phyloP scores from a whole-genome alignment of 2,888 invertebrate species.

The Limnephilus rhombicus region DNA sequence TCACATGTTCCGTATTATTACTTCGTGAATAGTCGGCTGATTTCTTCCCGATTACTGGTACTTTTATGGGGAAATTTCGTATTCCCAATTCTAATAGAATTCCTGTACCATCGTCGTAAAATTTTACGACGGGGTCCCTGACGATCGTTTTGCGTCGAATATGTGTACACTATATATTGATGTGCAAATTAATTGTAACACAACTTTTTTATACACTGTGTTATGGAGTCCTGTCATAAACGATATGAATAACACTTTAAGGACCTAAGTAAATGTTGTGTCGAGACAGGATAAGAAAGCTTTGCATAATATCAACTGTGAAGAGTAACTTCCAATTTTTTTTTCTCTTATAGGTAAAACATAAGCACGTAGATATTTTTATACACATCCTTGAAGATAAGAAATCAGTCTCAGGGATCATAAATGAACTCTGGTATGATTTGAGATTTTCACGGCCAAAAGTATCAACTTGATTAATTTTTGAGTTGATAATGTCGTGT shows the following conservation, averaged over 20 bases:
- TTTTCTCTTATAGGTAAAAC: too few relatives aligned
- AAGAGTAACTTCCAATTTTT: background rate
- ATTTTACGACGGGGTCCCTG: constrained; percentile 13
- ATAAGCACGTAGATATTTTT: too few relatives aligned
- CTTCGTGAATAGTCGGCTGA: constrained; percentile 7
- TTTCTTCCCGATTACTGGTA: constrained; percentile 15
- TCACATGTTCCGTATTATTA: background rate
- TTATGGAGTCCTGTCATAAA: too few relatives aligned
- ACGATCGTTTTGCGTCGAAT: background rate
- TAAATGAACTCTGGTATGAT: too few relatives aligned
- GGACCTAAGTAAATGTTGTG: background rate
- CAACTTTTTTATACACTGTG: background rate
- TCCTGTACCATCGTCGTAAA: constrained; percentile 5
- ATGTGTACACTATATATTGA: background rate
- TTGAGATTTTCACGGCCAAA: too few relatives aligned
- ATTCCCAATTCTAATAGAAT: constrained; percentile 12
- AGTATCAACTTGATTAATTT: too few relatives aligned
- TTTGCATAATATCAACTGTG: background rate
- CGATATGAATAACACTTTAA: background rate
- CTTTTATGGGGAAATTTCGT: constrained; percentile 16
- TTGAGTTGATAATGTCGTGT: too few relatives aligned
- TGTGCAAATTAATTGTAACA: background rate
- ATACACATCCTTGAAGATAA: too few relatives aligned
- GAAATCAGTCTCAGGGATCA: too few relatives aligned
- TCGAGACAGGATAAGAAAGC: background rate